A percentile compares a stretch with the other conserved stretches of the same genome.
phyloP scores from a whole-genome alignment of 2,113 vertebrate genomes.

The Sturnira hondurensis region DNA sequence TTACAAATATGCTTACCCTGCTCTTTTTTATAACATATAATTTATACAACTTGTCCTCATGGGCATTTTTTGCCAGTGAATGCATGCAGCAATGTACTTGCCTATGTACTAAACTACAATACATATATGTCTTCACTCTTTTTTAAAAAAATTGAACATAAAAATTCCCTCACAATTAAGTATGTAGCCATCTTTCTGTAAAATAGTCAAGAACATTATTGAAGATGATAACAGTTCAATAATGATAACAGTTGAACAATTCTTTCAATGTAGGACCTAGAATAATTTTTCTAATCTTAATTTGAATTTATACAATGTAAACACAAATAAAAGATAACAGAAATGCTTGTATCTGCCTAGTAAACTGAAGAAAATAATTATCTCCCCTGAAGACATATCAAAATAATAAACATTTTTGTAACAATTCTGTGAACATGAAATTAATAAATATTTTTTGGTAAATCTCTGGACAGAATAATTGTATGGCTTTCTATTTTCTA shows the following conservation, averaged over 20 bases:
- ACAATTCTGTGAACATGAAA: background rate
- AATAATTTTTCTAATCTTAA: slow-evolving; percentile 21
- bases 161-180: background rate
- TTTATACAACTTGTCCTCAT: background rate
- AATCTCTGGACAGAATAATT: background rate
- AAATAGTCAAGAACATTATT: background rate
- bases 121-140: slow-evolving; percentile 2
- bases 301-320: background rate
- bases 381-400: background rate
- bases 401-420: slow-evolving; percentile 21
- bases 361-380: background rate
- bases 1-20: background rate
- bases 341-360: background rate
- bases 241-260: background rate
- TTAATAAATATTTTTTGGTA: background rate
- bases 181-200: background rate
- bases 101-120: background rate
- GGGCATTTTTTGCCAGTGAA: background rate
- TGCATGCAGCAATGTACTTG: background rate
- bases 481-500: background rate
- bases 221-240: too few species aligned
- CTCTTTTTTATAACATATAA: background rate
- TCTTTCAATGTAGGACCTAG: background rate
- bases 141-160: background rate
- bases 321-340: background rate